A percentile compares a stretch with the other conserved stretches of the same genome.
Conservation (phyloP, 2,797 vertebrate species). For the Orientallactaga sibirica region DNA sequence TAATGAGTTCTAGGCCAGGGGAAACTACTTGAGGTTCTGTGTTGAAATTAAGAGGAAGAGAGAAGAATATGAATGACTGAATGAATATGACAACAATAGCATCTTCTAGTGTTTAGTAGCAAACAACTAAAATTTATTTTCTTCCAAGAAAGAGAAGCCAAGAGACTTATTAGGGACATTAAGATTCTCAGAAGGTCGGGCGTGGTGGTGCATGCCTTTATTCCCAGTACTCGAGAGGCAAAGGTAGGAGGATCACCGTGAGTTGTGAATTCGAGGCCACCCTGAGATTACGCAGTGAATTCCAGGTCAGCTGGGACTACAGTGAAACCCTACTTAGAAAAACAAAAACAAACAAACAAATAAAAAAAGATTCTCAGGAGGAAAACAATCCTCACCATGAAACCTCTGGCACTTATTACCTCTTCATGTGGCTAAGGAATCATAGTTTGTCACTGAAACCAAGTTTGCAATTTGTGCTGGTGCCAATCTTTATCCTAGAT, state of each 20-base stretch:
- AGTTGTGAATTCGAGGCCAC: too few relatives aligned
- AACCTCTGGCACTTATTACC: constrained; percentile 38
- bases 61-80: too few relatives aligned
- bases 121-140: constrained; percentile 68
- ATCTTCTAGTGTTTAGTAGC: constrained; percentile 49
- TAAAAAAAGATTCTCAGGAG: constrained; percentile 35
- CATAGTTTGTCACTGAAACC: constrained; percentile 47
- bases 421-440: constrained; percentile 61
- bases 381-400: constrained; percentile 58
- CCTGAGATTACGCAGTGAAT: too few relatives aligned
- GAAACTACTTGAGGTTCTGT: too few relatives aligned
- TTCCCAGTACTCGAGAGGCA: too few relatives aligned
- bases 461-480: constrained; percentile 43
- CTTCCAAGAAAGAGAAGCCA: constrained; percentile 56
- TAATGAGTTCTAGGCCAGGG: too few relatives aligned
- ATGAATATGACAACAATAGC: background rate
- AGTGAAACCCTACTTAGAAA: too few relatives aligned
- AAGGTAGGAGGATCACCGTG: too few relatives aligned
- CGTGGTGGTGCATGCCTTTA: too few relatives aligned
- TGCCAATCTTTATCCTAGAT: constrained; percentile 58
- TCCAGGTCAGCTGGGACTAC: too few relatives aligned
- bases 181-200: constrained; percentile 50
- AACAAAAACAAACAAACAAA: too few relatives aligned
- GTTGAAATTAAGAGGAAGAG: too few relatives aligned
- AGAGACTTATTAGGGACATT: constrained; percentile 28